Evolutionary conservation across 2,797 vertebrate species (phyloP), one percentile per base, ranked within the genome.

Genomic region (Phaenicophaeus curvirostris): DNA sequence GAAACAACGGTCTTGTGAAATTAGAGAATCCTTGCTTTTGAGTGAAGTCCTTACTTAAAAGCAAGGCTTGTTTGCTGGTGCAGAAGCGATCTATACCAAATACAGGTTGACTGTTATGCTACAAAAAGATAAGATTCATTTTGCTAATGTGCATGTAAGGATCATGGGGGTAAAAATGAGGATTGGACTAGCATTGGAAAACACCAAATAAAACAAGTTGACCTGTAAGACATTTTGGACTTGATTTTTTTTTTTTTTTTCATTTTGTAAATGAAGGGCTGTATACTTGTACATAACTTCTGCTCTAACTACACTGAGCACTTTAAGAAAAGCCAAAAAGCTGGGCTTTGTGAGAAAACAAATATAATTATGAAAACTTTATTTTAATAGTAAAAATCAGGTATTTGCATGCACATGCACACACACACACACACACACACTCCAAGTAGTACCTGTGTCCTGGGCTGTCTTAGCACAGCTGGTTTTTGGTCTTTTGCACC

Each of bases 181-280:
- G 81, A 83, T 93, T 84, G 85, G 83, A 85, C 75, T 78, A 62
- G 89, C 75, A 73, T 37, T 89, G 81, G 77, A 96, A 96, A 90
- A 94, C 55, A 87, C 87, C 44, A 53, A 97, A 97, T 96, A 96
- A 96, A 96, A 30, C 71, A 87, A 94, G 46, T 66, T 93, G 94
- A 76, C 81, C 85, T 72, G 13, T 78, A 93, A 31, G 65, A 65
- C 3, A 16, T 19, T 85, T 42, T 25, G 41, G 37, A 58, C 58
- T 33, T n/a, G 20, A 23, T 37, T 44, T 39, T 67, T 87, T 50
- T 48, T n/a, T 59, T 17, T 3, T n/a, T 59, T 17, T 3, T 27
- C 16, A 25, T 33, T 88, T 25, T 71, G 57, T 44, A 77, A 44
- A 39, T 18, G 42, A 37, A 33, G 69, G 65, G 46, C 12, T 51